Base-by-base conservation (phyloP, 2,797 vertebrate genomes). In the Serranus cabrilla region DNA sequence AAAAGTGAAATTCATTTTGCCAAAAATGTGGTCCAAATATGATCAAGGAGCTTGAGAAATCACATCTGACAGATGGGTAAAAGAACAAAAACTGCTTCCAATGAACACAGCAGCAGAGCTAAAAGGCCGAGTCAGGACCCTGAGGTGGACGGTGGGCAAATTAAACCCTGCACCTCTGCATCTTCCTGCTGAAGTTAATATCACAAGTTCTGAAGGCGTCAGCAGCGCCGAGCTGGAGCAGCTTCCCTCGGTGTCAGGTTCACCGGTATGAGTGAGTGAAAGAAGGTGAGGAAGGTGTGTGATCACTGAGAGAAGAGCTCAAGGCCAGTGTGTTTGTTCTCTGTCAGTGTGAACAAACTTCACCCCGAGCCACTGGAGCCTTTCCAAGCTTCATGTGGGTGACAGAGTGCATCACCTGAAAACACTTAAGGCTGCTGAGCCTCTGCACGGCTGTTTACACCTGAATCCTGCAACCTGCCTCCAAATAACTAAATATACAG, bases 101-200 rank as follows among this genome's bases (percentile, higher is more conserved):
- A 2, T 59, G 14, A 52, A 17, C 11, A 27, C 37, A 49, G 7
- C 10, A 16, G 17, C 7, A 23, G 46, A 27, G 34, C 39, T 25
- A n/a, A 55, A 20, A 62, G 1, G 34, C 60, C 0, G 25, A 71
- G 58, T 63, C 55, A 76, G 75, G 52, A 50, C 58, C 78, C 75
- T 1, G 51, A 56, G 78, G 81, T 55, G 73, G 63, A 42, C 1
- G 43, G 43, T 18, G 54, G 43, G 16, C 50, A 72, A 65, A 83
- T 73, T 60, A 54, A 80, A 85, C 71, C 16, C n/a, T n/a, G 31
- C 45, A 40, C 50, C 43, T 11, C 3, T 25, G 20, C 59, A 50
- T 27, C 60, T 71, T 74, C 56, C 58, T 73, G 65, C 73, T 78
- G 45, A 71, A 60, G 56, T 66, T 84, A 71, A 74, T 77, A 76